These are phyloP conservation scores for Eolophus roseicapilla DNA, from an alignment of 2,113 vertebrate species.

Conservation along the genomic window DNA sequence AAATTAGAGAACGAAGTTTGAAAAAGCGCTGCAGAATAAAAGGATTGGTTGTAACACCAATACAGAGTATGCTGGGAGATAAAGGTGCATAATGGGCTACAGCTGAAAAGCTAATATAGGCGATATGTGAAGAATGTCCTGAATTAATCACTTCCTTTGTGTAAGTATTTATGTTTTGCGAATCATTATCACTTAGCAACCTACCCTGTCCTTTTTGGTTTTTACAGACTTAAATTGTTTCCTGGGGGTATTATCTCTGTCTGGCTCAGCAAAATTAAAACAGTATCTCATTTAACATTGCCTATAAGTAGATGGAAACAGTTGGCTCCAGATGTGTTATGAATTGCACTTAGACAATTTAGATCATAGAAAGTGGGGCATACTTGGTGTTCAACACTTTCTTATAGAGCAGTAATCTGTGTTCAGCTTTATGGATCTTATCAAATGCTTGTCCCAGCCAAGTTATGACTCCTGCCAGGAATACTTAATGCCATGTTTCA, in stretches of 20 bases:
- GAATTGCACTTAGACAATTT: background rate
- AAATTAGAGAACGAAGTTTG: background rate
- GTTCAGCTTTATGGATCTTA: slow-evolving; percentile 28
- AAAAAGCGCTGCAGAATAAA: background rate
- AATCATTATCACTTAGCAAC: slow-evolving; percentile 39
- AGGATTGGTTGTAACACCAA: background rate
- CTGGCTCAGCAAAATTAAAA: slow-evolving; percentile 37
- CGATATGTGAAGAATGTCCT: slow-evolving; percentile 19
- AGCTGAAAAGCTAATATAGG: background rate
- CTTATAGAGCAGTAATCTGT: slow-evolving; percentile 29
- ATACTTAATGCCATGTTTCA: background rate
- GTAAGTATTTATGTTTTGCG: background rate
- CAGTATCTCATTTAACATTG: background rate
- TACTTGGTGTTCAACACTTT: slow-evolving; percentile 51
- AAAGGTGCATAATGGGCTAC: background rate
- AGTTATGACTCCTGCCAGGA: background rate
- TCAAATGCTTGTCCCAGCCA: slow-evolving; percentile 8
- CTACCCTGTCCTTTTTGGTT: background rate
- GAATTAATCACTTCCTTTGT: slow-evolving; percentile 18
- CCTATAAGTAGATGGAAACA: background rate
- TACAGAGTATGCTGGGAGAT: background rate
- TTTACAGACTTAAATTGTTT: slow-evolving; percentile 5
- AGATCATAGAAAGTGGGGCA: slow-evolving; percentile 15
- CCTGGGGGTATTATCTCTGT: background rate
- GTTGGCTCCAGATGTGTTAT: background rate